Percentiles rank a stretch among this genome's conserved stretches.
Evolutionary conservation across 2,888 invertebrate genomes (phyloP).

Genomic region (Nineta flava): DNA sequence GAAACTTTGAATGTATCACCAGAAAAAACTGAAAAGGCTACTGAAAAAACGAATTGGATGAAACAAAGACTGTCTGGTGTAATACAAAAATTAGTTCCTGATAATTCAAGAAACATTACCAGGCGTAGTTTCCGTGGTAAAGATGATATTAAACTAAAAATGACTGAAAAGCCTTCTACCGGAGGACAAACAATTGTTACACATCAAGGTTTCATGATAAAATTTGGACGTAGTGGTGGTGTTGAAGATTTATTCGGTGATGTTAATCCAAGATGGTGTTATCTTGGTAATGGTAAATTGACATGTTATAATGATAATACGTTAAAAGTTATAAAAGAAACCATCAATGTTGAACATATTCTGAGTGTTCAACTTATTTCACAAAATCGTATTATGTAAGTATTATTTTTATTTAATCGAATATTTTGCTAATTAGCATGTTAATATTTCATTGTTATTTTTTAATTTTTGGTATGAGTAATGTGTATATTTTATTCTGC

Average conservation of each 20-base stretch:
- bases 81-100: constrained; percentile 34
- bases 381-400: constrained; percentile 32
- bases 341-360: constrained; percentile 47
- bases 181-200: constrained; percentile 30
- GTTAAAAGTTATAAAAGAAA: constrained; percentile 50
- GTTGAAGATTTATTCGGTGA: constrained; percentile 62
- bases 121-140: constrained; percentile 20
- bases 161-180: constrained; percentile 35
- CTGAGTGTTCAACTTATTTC: constrained; percentile 47
- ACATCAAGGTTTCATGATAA: constrained; percentile 44
- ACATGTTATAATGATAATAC: constrained; percentile 58
- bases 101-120: constrained; percentile 24
- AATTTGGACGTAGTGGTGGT: constrained; percentile 38
- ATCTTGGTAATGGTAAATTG: constrained; percentile 53
- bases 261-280: constrained; percentile 54
- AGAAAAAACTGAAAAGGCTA: constrained; percentile 12
- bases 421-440: no score
- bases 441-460: no score
- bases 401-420: constrained; percentile 11
- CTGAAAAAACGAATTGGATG: constrained; percentile 6
- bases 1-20: constrained; percentile 20
- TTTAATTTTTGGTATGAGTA: no score
- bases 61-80: constrained; percentile 22
- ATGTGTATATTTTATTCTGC: background rate
- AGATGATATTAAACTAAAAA: constrained; percentile 12